Evolutionary conservation across 2,797 vertebrate species (phyloP).

Genomic region (Mormyrops boulengeri): DNA sequence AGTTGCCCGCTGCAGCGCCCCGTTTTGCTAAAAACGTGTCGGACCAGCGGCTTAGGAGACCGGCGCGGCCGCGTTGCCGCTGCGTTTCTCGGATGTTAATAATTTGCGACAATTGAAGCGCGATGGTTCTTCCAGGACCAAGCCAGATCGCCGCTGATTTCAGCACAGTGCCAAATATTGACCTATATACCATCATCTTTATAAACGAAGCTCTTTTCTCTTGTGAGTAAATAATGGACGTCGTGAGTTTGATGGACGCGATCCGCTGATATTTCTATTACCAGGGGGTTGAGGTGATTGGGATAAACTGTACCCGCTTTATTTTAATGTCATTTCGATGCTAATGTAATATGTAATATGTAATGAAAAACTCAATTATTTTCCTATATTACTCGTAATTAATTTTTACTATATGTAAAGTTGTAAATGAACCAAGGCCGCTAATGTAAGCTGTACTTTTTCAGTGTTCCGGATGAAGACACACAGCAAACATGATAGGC

Average conservation of each 20-base stretch:
- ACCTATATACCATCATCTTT: neutral
- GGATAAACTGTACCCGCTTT: neutral
- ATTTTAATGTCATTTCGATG: neutral
- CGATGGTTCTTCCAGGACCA: neutral
- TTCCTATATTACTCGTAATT: neutral
- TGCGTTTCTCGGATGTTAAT: neutral
- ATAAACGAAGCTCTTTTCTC: neutral
- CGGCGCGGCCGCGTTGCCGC: neutral
- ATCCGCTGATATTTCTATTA: neutral
- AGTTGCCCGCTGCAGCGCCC: neutral
- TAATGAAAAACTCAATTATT: neutral
- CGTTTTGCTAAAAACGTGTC: neutral
- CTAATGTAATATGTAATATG: neutral
- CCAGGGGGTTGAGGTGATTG: neutral
- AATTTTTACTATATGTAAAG: neutral
- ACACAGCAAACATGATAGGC: neutral
- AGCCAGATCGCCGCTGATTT: conserved; percentile 12
- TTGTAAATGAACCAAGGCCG: neutral
- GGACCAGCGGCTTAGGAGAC: neutral
- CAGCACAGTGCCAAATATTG: neutral
- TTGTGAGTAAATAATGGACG: conserved; percentile 7
- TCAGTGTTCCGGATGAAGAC: neutral
- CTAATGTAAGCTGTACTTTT: neutral
- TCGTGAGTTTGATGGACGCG: neutral
- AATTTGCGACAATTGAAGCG: neutral